Evolutionary conservation across 2,888 invertebrate genomes (phyloP).

Genomic region (Drosophila picticornis): DNA sequence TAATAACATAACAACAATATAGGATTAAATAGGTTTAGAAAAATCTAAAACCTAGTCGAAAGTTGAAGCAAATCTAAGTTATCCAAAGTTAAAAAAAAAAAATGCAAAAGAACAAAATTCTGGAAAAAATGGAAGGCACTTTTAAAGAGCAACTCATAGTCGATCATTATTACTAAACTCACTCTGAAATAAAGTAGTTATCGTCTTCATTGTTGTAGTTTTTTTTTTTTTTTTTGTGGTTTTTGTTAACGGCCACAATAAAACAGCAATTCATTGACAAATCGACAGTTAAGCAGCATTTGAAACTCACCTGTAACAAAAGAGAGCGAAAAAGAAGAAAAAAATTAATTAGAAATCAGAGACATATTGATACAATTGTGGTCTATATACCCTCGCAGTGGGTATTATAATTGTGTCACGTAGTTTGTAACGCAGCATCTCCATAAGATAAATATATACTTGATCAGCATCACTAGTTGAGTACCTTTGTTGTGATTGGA

Average conservation of each 20-base stretch:
- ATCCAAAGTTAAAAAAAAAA: neutral
- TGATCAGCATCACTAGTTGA: neutral
- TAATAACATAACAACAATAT: neutral
- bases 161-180: neutral
- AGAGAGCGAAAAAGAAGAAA: conserved; percentile 6
- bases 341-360: conserved; percentile 12
- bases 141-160: conserved; percentile 18
- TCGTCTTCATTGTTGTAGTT: conserved; percentile 2
- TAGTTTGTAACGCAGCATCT: neutral
- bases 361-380: neutral
- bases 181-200: conserved; percentile 4
- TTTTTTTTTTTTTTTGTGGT: neutral
- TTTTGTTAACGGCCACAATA: conserved; percentile 11
- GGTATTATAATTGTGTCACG: neutral
- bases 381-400: neutral
- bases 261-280: conserved; percentile 18
- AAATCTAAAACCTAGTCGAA: neutral
- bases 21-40: neutral
- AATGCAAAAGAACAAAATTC: too few relatives aligned
- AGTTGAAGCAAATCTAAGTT: neutral
- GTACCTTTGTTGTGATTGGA: too few relatives aligned
- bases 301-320: conserved; percentile 43
- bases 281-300: conserved; percentile 20
- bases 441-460: neutral
- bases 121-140: too few relatives aligned